Percentiles rank a stretch among this genome's conserved stretches.
Evolutionary conservation across 2,888 invertebrate genomes (phyloP).

Genomic region (Dolomedes plantarius): DNA sequence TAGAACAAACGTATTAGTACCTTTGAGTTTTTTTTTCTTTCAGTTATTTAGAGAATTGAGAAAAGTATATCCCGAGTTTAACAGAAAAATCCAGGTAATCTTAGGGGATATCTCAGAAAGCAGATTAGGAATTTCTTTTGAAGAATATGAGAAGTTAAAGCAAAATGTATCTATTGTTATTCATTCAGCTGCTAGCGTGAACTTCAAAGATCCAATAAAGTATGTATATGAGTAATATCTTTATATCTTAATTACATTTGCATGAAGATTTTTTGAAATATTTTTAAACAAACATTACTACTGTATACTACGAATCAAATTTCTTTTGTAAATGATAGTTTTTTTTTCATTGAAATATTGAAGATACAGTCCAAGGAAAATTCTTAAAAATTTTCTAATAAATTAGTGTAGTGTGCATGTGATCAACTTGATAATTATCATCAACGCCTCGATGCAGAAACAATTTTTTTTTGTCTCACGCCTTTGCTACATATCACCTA

Average conservation of each 20-base stretch:
- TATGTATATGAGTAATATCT: slow-evolving; percentile 11
- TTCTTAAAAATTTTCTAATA: too few relatives aligned
- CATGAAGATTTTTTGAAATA: neutral
- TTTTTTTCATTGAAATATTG: too few relatives aligned
- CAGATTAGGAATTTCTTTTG: slow-evolving; percentile 63
- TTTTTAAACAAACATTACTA: too few relatives aligned
- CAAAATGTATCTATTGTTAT: slow-evolving; percentile 78
- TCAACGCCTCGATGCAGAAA: too few relatives aligned
- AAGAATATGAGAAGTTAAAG: slow-evolving; percentile 78
- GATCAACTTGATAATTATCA: too few relatives aligned
- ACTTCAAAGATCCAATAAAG: slow-evolving; percentile 79
- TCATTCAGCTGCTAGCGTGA: slow-evolving; percentile 80
- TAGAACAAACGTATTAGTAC: too few relatives aligned
- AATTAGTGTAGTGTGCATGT: too few relatives aligned
- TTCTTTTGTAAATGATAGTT: too few relatives aligned
- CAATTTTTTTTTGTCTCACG: too few relatives aligned
- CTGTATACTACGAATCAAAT: too few relatives aligned
- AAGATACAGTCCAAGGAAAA: too few relatives aligned
- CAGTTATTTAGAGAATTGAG: slow-evolving; percentile 42
- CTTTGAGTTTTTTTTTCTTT: slow-evolving; percentile 2
- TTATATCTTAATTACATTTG: neutral
- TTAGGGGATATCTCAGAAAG: slow-evolving; percentile 73
- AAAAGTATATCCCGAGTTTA: slow-evolving; percentile 46
- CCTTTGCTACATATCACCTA: too few relatives aligned
- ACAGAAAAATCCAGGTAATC: slow-evolving; percentile 65